phyloP scores from a whole-genome alignment of 2,113 vertebrate species.

The Cyrtonyx montezumae region DNA sequence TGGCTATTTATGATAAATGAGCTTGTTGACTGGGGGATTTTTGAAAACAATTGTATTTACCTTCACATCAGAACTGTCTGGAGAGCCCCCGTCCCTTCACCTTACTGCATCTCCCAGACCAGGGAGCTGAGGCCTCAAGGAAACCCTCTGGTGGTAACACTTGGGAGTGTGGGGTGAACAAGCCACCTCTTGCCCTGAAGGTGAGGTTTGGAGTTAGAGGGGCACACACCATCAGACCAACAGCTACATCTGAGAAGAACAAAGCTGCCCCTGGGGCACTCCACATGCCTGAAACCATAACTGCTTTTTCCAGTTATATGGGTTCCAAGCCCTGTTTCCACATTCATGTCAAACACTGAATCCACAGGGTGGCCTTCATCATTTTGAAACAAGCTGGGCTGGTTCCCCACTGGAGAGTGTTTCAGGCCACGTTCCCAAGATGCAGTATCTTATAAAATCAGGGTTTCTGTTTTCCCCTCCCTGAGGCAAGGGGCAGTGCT shows the following conservation, averaged over 20 bases:
- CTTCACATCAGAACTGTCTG: background rate
- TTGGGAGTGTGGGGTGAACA: background rate
- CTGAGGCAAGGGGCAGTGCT: background rate
- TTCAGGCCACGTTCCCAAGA: background rate
- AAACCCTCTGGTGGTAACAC: background rate
- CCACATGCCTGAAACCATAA: background rate
- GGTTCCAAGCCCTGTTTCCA: background rate
- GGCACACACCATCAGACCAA: rapidly evolving
- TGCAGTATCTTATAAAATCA: rapidly evolving
- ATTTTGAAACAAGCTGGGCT: background rate
- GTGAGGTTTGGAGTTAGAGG: background rate
- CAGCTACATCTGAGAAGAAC: background rate
- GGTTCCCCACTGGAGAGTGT: background rate
- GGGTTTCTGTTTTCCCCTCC: background rate
- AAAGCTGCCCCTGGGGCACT: background rate
- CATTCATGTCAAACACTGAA: background rate
- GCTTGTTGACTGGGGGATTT: background rate
- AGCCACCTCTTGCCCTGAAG: background rate
- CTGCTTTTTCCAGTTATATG: background rate
- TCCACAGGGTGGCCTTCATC: background rate
- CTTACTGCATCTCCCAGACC: background rate
- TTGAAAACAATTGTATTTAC: conserved; percentile 5
- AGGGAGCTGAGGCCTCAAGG: background rate
- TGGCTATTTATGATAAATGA: conserved; percentile 23
- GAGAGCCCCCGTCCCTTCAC: background rate